Conservation (phyloP, 2,797 vertebrate genomes). For the Sciurus vulgaris region DNA sequence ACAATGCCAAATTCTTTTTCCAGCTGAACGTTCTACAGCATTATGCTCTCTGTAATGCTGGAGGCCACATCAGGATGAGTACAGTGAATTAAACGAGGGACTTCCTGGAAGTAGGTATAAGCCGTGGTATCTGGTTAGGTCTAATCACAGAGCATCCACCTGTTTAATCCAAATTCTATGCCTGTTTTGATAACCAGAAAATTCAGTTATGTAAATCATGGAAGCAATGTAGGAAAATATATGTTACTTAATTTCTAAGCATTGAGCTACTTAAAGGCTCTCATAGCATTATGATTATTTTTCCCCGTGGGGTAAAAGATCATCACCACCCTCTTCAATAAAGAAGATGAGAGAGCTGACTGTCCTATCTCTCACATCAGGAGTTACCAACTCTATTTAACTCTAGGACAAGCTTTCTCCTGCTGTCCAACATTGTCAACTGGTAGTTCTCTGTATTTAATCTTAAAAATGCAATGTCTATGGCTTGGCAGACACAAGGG, state of each 20-base stretch:
- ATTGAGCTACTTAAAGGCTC: not conserved
- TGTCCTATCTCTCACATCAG: not conserved
- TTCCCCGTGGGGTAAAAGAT: not conserved
- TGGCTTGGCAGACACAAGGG: slow-evolving; percentile 35
- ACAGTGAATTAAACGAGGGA: slow-evolving; percentile 59
- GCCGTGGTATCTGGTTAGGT: not conserved
- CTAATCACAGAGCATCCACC: slow-evolving; percentile 1
- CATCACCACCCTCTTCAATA: not conserved
- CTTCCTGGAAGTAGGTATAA: slow-evolving; percentile 22
- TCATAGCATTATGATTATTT: not conserved
- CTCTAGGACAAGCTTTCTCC: slow-evolving; percentile 23
- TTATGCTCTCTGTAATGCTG: slow-evolving; percentile 51
- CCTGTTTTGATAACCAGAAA: slow-evolving; percentile 12
- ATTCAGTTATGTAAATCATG: not conserved
- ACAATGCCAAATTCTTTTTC: slow-evolving; percentile 73
- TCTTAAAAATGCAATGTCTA: slow-evolving; percentile 56
- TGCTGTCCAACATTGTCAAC: not conserved
- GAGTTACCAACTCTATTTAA: not conserved
- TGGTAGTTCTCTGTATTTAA: slow-evolving; percentile 43
- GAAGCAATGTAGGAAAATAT: not conserved
- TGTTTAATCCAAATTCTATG: not conserved
- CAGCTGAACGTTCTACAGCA: slow-evolving; percentile 40
- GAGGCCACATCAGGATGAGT: not conserved
- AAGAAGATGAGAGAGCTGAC: not conserved
- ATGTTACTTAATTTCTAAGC: not conserved